phyloP scores from a whole-genome alignment of 2,113 vertebrate species.

The Oncorhynchus nerka region DNA sequence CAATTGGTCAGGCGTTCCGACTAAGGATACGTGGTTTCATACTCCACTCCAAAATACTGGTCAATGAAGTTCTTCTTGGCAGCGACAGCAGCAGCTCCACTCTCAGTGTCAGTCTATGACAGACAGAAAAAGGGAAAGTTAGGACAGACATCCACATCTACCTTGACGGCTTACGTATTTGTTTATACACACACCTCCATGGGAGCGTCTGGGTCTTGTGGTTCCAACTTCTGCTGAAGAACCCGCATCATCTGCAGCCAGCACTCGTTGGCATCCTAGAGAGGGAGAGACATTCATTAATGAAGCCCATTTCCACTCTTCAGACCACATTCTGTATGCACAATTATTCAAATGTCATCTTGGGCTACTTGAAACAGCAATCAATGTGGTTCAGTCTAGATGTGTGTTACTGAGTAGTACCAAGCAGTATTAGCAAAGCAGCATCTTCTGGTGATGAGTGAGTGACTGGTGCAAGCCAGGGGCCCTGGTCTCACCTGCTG shows the following conservation, averaged over 20 bases:
- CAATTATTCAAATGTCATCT: too few species aligned
- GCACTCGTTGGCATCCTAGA: constrained; percentile 96
- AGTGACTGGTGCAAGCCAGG: too few species aligned
- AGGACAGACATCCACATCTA: neutral
- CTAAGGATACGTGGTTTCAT: constrained; percentile 95
- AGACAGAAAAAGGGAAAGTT: neutral
- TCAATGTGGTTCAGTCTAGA: too few species aligned
- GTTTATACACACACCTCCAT: constrained; percentile 82
- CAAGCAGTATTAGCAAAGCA: too few species aligned
- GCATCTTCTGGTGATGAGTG: too few species aligned
- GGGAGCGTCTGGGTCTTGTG: constrained; percentile 82
- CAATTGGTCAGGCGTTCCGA: neutral
- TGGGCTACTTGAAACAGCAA: too few species aligned
- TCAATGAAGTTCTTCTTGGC: constrained; percentile 96
- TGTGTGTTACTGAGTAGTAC: too few species aligned
- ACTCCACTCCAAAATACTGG: constrained; percentile 97
- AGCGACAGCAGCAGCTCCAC: constrained; percentile 50
- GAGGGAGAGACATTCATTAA: too few species aligned
- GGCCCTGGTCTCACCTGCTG: constrained; percentile 84
- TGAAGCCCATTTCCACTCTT: too few species aligned
- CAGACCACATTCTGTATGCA: too few species aligned
- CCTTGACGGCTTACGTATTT: too few species aligned
- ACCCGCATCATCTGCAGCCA: constrained; percentile 98
- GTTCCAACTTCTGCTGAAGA: constrained; percentile 94
- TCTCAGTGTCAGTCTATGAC: constrained; percentile 55